These are phyloP conservation scores for Camponotus fellah DNA, from an alignment of 2,888 invertebrate species.

Conservation along the genomic window DNA sequence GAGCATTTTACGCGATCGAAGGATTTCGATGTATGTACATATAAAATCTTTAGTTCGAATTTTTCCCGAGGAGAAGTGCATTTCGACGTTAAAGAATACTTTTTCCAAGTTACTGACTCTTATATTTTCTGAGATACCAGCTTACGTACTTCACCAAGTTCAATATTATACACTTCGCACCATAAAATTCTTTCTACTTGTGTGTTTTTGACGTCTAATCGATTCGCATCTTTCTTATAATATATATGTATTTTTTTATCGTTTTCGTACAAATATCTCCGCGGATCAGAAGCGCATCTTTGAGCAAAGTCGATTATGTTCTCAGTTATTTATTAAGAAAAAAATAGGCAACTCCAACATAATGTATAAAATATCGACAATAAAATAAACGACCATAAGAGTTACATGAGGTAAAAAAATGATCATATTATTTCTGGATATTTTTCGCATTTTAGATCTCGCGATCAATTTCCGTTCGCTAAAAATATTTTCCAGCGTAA, in stretches of 20 bases:
- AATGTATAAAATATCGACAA: conserved; percentile 16
- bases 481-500: conserved; percentile 40
- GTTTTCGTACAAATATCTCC: conserved; percentile 37
- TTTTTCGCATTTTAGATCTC: not conserved
- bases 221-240: conserved; percentile 28
- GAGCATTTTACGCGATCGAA: not conserved
- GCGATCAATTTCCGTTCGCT: conserved; percentile 13
- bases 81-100: conserved; percentile 38
- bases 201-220: conserved; percentile 37
- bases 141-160: conserved; percentile 34
- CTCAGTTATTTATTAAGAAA: conserved; percentile 17
- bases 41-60: not conserved
- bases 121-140: conserved; percentile 47
- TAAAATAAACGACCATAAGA: conserved; percentile 20
- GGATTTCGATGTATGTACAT: conserved; percentile 22
- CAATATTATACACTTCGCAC: conserved; percentile 48
- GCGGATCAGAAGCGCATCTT: not conserved
- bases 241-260: conserved; percentile 24
- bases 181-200: conserved; percentile 26
- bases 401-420: conserved; percentile 18
- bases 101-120: conserved; percentile 34
- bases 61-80: not conserved
- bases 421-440: not conserved
- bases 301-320: not conserved
- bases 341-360: not conserved